Conservation (phyloP, 2,113 vertebrate genomes). For the Aix galericulata region DNA sequence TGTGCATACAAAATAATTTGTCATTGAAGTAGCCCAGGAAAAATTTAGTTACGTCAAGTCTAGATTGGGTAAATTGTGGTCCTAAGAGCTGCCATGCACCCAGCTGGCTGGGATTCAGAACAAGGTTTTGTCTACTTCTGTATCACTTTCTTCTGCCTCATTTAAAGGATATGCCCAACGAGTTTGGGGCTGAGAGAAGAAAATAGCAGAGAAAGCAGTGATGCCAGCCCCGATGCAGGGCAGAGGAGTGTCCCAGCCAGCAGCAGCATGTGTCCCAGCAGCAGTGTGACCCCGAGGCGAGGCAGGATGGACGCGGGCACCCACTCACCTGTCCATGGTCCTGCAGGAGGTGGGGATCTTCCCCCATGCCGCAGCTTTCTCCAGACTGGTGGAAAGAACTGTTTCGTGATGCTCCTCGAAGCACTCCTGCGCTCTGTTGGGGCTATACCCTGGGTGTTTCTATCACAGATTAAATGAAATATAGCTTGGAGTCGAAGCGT, state of each 20-base stretch:
- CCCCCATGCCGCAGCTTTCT: background rate
- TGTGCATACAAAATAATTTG: fast-evolving
- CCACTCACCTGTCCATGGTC: background rate
- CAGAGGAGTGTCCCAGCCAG: background rate
- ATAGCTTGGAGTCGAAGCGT: background rate
- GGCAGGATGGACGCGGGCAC: fast-evolving
- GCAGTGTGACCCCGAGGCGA: background rate
- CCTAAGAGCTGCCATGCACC: background rate
- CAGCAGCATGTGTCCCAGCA: background rate
- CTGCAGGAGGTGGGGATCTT: background rate
- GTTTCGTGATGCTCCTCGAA: too few species aligned
- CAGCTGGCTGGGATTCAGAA: background rate
- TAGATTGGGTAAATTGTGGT: background rate
- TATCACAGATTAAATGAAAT: background rate
- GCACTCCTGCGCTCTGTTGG: background rate
- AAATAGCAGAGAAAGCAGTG: fast-evolving
- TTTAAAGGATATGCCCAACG: background rate
- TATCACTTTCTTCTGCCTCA: background rate
- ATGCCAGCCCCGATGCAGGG: fast-evolving
- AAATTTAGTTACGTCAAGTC: background rate
- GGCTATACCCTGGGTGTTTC: background rate
- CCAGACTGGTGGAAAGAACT: background rate
- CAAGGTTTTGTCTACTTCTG: background rate
- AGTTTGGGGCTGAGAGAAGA: background rate
- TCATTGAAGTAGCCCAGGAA: background rate